Base-by-base conservation (phyloP, 2,888 invertebrate species). In the Eristalis tenax region DNA sequence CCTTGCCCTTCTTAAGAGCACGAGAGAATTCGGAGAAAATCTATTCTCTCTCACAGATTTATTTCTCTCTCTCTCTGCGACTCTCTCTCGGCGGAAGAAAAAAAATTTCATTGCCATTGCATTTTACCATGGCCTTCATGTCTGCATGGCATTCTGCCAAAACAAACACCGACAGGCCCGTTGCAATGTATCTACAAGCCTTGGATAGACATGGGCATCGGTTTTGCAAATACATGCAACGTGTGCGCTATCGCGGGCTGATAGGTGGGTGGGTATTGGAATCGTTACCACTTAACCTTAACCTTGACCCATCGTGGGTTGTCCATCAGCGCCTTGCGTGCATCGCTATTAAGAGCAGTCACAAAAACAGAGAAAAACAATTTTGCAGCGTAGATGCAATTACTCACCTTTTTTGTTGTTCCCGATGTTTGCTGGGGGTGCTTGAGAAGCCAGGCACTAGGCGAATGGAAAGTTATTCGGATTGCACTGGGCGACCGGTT, bases 121-220 rank as follows among this genome's bases (percentile, higher is more conserved):
- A 87, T 73, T 80, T 83, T 66, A 56, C 71, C 87, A 87, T 83
- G 87, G 87, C 83, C 87, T 63, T 83, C 83, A 76, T 73, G 87
- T 83, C 87, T 87, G 83, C 87, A 83, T 87, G 87, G 87, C 83
- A 11, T 23, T 23, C 18, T 76, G 87, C 83, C 87, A 87, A 86
- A 82, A 83, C 43, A 83, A 87, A 83, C 83, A 79, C 43, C 63
- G 28, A 61, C 13, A 59, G 28, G 69, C 38, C 15, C 18, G 68
- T 28, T 32, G 59, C 59, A 43, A 77, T 61, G 13, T 23, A 61
- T 32, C 32, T 35, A 18, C 63, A 15, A 63, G 22, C 56, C 50
- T 13, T 69, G 43, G 57, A 66, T 50, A 65, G 38, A 32, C n/a
- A 2, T n/a, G 18, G 56, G 18, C 35, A 61, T 40, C 15, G n/a